Conservation (phyloP, 2,797 vertebrate species). For the Mionectes olivaceus region DNA sequence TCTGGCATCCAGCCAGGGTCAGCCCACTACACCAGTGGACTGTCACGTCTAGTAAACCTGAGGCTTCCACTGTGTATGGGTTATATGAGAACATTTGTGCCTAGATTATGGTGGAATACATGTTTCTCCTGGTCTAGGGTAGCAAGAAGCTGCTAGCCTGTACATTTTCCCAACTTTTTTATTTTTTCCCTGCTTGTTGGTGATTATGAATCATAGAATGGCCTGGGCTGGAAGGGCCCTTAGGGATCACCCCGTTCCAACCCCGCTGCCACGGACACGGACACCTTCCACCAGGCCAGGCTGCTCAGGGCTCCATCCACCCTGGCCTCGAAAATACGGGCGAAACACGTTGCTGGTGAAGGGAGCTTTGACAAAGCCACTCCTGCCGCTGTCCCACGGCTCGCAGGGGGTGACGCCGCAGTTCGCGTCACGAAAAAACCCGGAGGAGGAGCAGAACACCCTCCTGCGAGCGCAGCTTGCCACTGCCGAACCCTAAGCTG, state of each 20-base stretch:
- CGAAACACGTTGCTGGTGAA: accelerated
- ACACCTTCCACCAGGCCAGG: not conserved
- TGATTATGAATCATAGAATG: not conserved
- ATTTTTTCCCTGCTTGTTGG: not conserved
- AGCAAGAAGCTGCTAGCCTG: not conserved
- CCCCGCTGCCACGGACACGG: too few relatives aligned
- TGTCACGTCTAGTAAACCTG: not conserved
- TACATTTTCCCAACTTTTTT: not conserved
- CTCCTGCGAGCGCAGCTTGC: accelerated
- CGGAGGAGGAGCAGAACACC: not conserved
- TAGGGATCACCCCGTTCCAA: not conserved
- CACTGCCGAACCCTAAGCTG: accelerated
- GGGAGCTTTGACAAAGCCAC: accelerated
- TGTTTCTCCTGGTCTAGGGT: not conserved
- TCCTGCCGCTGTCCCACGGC: not conserved
- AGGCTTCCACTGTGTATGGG: not conserved
- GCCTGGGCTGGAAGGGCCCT: not conserved
- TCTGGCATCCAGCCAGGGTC: too few relatives aligned
- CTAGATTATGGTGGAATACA: not conserved
- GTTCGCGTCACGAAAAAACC: accelerated
- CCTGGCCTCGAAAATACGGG: not conserved
- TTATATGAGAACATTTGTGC: not conserved
- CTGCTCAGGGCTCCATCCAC: not conserved
- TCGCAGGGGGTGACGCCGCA: not conserved
- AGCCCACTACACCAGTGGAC: not conserved